Evolutionary conservation across 2,113 vertebrate species (phyloP), one percentile per base, ranked within the genome.

Genomic region (Phasianus colchicus): DNA sequence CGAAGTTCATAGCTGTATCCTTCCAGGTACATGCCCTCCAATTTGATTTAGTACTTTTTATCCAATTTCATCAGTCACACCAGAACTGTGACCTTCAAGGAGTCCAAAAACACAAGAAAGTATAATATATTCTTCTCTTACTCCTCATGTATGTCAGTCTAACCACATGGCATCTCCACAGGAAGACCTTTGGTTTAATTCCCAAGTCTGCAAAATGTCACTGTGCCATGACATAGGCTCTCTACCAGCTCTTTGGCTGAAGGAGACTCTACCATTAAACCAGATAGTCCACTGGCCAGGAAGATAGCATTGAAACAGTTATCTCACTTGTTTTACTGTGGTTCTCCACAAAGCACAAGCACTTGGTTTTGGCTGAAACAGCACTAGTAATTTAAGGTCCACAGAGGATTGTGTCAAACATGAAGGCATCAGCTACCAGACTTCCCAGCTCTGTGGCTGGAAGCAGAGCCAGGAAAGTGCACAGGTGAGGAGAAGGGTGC

Each of bases 151-250:
- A 38, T 74, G 34, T 25, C 61, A 71, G 42, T 42, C 83, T 93
- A 83, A 90, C 45, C 79, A 86, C 32, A 4, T 2, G 13, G 52
- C 72, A 77, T 21, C n/a, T 47, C 9, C 60, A 73, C 8, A 73
- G 71, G 86, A 73, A 19, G 14, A 11, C 30, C 30, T 86, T 74
- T 81, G 32, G 19, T 83, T 83, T 80, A 57, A 40, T 21, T 76
- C 11, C 8, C 7, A 0, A 27, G 1, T 58, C 43, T 76, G 36
- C 40, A 54, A 54, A 94, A 70, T 18, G 32, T 42, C 0, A 0
- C 13, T 65, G 15, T 45, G n/a, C 9, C 21, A 29, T 19, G 10
- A 21, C 55, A 74, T 58, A 76, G 6, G 10, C 14, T 47, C 25
- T 78, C 32, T 48, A 42, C 19, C 10, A 10, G 27, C n/a, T 90